Evolutionary conservation across 2,113 vertebrate species (phyloP).

Genomic region (Phasianus colchicus): DNA sequence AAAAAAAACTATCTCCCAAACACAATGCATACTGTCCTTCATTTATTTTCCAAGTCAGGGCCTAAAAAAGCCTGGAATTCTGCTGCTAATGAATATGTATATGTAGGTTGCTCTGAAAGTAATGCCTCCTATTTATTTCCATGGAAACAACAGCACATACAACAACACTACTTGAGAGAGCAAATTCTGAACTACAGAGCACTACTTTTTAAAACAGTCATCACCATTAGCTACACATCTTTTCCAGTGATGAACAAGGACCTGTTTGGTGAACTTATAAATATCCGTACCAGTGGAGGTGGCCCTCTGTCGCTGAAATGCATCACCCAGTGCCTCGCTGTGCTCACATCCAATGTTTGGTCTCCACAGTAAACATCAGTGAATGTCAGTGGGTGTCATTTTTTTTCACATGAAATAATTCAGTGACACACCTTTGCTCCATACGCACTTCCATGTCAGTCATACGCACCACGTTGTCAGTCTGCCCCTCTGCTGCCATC

Average conservation of each 20-base stretch:
- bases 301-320: no score
- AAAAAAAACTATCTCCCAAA: background rate
- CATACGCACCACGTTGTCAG: background rate
- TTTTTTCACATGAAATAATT: background rate
- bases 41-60: background rate
- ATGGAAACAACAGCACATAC: no score
- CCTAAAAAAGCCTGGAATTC: background rate
- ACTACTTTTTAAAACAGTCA: no score
- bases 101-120: no score
- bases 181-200: no score
- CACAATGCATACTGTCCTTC: background rate
- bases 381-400: background rate
- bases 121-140: no score
- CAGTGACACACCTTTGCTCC: background rate
- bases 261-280: no score
- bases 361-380: background rate
- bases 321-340: background rate
- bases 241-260: no score
- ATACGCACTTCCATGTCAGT: background rate
- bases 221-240: no score
- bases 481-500: background rate
- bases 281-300: no score
- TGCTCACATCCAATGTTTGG: background rate
- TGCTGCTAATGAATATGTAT: background rate
- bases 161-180: no score